Conservation (phyloP, 2,888 invertebrate species). For the Nomada hirtipes region DNA sequence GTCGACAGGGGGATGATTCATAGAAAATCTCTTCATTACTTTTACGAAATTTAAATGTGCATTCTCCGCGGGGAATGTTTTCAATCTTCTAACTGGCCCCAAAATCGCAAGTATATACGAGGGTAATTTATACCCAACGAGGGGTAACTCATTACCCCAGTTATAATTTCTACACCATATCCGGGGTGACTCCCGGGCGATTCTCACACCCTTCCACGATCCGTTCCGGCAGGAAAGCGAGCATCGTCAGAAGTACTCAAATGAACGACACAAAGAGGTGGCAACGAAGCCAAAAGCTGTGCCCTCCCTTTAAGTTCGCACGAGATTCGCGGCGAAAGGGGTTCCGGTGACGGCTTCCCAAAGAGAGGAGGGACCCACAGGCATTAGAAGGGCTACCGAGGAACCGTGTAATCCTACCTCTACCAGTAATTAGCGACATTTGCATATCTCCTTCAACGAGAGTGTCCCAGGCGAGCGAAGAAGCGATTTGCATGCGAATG, state of each 20-base stretch:
- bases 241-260: background rate
- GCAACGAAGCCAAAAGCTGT: slow-evolving; percentile 41
- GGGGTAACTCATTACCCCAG: background rate
- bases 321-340: background rate
- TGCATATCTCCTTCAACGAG: slow-evolving; percentile 80
- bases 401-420: slow-evolving; percentile 77
- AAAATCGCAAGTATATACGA: no score
- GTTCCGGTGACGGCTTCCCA: slow-evolving; percentile 1
- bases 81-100: no score
- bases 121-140: background rate
- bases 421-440: slow-evolving; percentile 82
- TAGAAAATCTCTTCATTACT: no score
- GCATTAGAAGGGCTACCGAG: slow-evolving; percentile 38
- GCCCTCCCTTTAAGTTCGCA: background rate
- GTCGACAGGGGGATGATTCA: no score
- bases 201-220: background rate
- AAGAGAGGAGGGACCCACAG: slow-evolving; percentile 16
- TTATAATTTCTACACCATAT: background rate
- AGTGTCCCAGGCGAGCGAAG: slow-evolving; percentile 53
- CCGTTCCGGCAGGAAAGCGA: background rate
- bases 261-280: slow-evolving; percentile 25
- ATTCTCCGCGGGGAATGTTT: no score
- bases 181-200: no score
- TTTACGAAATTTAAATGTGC: no score
- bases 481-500: slow-evolving; percentile 82